Evolutionary conservation across 2,797 vertebrate species (phyloP).

Genomic region (Mus caroli): DNA sequence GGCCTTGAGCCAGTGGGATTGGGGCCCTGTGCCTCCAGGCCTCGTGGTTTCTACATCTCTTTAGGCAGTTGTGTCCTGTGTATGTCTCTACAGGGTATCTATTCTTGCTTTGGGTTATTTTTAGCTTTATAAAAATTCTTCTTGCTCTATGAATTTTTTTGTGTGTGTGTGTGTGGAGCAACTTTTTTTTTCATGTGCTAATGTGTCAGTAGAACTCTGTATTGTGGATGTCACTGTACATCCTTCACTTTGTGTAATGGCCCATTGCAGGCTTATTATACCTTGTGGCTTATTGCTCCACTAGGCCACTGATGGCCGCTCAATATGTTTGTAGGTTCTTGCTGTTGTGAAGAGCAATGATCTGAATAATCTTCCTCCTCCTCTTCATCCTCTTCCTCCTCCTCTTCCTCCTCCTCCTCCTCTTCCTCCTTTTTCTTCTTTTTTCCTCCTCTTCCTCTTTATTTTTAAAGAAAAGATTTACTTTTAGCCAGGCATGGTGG

Average conservation of each 20-base stretch:
- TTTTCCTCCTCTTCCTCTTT: neutral
- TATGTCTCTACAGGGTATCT: neutral
- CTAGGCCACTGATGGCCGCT: neutral
- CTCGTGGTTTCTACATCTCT: neutral
- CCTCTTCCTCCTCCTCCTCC: no score
- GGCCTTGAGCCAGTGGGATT: neutral
- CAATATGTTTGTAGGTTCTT: neutral
- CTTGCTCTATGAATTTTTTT: neutral
- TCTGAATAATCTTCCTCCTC: neutral
- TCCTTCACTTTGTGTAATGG: neutral
- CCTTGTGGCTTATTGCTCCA: neutral
- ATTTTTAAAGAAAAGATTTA: neutral
- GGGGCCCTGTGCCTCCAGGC: neutral
- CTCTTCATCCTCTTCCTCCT: neutral
- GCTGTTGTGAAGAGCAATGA: neutral
- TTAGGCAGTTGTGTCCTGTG: neutral
- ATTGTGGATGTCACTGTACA: neutral
- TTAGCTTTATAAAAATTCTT: slow-evolving; percentile 42
- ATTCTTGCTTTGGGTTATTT: slow-evolving; percentile 41
- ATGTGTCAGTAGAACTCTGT: neutral
- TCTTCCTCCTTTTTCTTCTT: no score
- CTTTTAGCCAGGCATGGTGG: neutral
- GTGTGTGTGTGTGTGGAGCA: neutral
- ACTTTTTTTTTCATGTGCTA: neutral
- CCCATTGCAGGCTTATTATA: rapidly evolving